Conservation (phyloP, 1,140 invertebrate genomes). For the Achroia grisella region DNA sequence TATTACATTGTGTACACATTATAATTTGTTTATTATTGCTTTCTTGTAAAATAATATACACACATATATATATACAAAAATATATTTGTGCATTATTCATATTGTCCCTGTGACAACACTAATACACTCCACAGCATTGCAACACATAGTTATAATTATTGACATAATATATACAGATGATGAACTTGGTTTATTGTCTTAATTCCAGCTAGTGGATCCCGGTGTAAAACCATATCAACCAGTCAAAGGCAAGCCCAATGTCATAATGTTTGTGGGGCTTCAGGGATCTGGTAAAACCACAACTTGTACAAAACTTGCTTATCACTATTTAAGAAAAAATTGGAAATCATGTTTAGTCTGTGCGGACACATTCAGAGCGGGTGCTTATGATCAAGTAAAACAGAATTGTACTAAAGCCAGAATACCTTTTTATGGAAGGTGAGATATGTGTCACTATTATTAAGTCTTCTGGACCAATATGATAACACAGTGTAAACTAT, state of each 20-base stretch:
- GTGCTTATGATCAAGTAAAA: constrained; percentile 99
- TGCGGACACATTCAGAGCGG: constrained; percentile 99
- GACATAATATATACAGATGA: too few species aligned
- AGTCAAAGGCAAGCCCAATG: constrained; percentile 94
- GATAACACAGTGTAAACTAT: too few species aligned
- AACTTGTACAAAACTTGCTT: constrained; percentile 99
- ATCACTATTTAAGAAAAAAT: constrained; percentile 99
- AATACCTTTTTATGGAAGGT: constrained; percentile 99
- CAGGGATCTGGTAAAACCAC: constrained; percentile 99
- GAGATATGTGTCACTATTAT: constrained; percentile 12
- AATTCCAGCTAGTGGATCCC: constrained; percentile 93
- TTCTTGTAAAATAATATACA: too few species aligned
- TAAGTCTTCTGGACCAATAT: too few species aligned
- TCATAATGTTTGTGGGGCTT: constrained; percentile 99
- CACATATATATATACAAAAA: too few species aligned
- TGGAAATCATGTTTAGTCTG: constrained; percentile 99
- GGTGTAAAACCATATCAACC: constrained; percentile 98
- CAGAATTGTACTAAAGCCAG: constrained; percentile 99
- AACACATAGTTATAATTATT: too few species aligned
- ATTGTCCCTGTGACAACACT: too few species aligned
- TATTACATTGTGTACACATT: too few species aligned
- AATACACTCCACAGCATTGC: too few species aligned
- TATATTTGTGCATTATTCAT: too few species aligned
- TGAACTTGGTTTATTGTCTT: neutral
- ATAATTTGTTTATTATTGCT: too few species aligned